Base-by-base conservation (phyloP, 2,797 vertebrate genomes). In the Pogonophryne albipinna region DNA sequence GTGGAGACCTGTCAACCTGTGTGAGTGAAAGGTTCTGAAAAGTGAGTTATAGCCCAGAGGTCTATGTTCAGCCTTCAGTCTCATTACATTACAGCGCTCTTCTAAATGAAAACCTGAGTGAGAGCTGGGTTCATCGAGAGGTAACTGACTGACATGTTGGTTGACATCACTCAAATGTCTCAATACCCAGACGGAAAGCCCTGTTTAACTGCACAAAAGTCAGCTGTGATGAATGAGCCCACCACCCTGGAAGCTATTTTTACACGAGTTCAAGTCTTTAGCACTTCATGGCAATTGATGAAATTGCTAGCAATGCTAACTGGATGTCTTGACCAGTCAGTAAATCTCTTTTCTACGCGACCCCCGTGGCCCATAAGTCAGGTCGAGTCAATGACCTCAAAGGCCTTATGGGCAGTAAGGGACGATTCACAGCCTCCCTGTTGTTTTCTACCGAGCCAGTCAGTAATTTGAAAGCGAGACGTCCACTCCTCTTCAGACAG, bases 11-110 rank as follows among this genome's bases (percentile, higher is more conserved):
- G 58, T 79, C 74, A 68, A 59, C 34, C 41, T 70, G 80, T 76
- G 80, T 66, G 79, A 81, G 66, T 51, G 41, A 82, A 72, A 76
- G 67, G 52, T 64, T 65, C 68, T 14, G 11, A 9, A n/a, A n/a
- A 72, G 44, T 82, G 78, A 89, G 45, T 84, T 85, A 79, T 38
- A 46, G 68, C 62, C 34, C 75, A 53, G 45, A 47, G 57, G 55
- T 71, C 80, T 15, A 14, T 67, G 49, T 83, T 67, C 2, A 50
- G 55, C 46, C 60, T 66, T 67, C 80, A 71, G 75, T 89, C 89
- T 92, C 86, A 90, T 91, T 88, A 91, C 86, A 91, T 91, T 88
- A 91, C 80, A 42, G 71, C 3, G 70, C 82, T 88, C 46, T 66
- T 57, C 44, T 81, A 87, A 86, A 91, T 89, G 78, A 91, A 88